These are phyloP conservation scores for Drosophila kanapiae DNA, from an alignment of 1,140 invertebrate genomes.

Conservation along the genomic window DNA sequence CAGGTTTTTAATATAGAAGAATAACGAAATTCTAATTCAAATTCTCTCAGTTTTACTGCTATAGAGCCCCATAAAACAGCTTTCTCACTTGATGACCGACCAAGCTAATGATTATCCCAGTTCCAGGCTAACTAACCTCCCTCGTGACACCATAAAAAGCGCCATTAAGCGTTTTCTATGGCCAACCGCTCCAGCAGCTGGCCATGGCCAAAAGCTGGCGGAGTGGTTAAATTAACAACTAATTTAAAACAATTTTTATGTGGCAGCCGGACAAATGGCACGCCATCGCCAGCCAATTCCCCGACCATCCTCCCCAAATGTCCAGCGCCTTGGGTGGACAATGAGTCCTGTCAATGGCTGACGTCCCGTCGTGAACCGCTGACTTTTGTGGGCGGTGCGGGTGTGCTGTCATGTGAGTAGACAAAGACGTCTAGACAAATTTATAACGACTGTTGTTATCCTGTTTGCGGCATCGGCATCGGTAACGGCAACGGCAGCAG, in stretches of 20 bases:
- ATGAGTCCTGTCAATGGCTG: slow-evolving; percentile 30
- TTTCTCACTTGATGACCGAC: slow-evolving; percentile 30
- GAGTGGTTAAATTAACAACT: slow-evolving; percentile 72
- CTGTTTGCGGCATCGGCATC: slow-evolving; percentile 20
- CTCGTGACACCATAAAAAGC: slow-evolving; percentile 41
- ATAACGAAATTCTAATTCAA: slow-evolving; percentile 1
- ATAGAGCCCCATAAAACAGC: slow-evolving; percentile 16
- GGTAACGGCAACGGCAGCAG: background rate
- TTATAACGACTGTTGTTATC: slow-evolving; percentile 66
- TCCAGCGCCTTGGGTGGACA: slow-evolving; percentile 16
- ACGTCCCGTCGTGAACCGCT: slow-evolving; percentile 22
- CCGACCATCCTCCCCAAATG: background rate
- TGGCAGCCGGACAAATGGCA: slow-evolving; percentile 67
- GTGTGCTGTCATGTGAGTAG: slow-evolving; percentile 54
- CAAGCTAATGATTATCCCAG: slow-evolving; percentile 34
- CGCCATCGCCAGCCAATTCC: slow-evolving; percentile 9
- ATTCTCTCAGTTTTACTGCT: background rate
- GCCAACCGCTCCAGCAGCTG: slow-evolving; percentile 33
- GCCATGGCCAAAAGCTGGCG: slow-evolving; percentile 12
- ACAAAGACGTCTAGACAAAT: slow-evolving; percentile 79
- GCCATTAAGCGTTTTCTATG: slow-evolving; percentile 42
- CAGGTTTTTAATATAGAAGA: background rate
- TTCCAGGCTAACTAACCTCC: slow-evolving; percentile 19
- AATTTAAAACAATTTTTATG: slow-evolving; percentile 75
- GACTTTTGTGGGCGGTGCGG: slow-evolving; percentile 15